Evolutionary conservation across 1,140 invertebrate species (phyloP).

Genomic region (Drosophila asahinai): DNA sequence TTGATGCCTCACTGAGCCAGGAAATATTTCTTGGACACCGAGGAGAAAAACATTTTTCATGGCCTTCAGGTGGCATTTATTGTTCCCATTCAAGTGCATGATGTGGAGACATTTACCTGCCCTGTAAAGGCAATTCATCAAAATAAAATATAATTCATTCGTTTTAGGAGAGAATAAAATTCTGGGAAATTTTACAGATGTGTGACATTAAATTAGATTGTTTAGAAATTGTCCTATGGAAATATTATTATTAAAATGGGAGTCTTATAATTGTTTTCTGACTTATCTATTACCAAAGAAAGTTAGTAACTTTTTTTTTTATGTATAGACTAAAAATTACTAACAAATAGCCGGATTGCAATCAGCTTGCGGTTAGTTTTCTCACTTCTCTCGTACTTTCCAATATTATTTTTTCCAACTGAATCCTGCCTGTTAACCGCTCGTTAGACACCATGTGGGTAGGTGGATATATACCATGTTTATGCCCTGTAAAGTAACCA

Average conservation of each 20-base stretch:
- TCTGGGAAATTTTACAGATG: background rate
- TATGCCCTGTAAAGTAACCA: constrained; percentile 41
- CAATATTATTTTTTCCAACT: constrained; percentile 1
- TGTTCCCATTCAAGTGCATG: constrained; percentile 21
- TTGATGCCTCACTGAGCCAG: constrained; percentile 42
- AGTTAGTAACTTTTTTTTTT: too few species aligned
- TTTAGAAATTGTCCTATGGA: too few species aligned
- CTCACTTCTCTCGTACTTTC: constrained; percentile 6
- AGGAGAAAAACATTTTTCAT: constrained; percentile 30
- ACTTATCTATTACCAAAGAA: background rate
- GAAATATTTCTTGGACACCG: constrained; percentile 33
- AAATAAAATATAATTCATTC: background rate
- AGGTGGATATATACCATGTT: constrained; percentile 25
- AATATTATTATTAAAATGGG: too few species aligned
- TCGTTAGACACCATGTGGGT: constrained; percentile 56
- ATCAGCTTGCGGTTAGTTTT: constrained; percentile 50
- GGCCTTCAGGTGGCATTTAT: constrained; percentile 17
- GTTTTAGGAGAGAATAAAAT: background rate
- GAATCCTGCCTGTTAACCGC: constrained; percentile 37
- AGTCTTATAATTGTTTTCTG: too few species aligned
- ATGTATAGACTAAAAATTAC: background rate
- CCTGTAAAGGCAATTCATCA: background rate
- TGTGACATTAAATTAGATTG: too few species aligned
- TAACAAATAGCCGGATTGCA: constrained; percentile 32
- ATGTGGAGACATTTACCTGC: constrained; percentile 1